A percentile compares a stretch with the other conserved stretches of the same genome.
Conservation (phyloP, 2,888 invertebrate species). For the Clusia tigrina region DNA sequence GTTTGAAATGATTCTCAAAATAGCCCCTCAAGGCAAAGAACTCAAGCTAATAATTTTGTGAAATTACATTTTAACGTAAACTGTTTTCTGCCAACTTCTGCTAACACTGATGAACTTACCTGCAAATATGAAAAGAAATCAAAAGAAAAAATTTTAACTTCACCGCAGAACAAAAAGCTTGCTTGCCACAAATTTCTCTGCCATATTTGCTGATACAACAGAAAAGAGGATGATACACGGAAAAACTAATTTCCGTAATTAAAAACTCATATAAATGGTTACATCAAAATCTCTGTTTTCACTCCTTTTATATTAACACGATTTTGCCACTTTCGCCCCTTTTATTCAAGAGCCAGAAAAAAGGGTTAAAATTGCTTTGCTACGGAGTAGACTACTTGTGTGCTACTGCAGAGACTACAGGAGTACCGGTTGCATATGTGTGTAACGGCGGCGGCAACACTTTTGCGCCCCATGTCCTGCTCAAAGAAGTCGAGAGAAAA, state of each 20-base stretch:
- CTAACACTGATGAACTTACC: too few relatives aligned
- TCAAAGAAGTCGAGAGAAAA: neutral
- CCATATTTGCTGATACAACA: conserved; percentile 1
- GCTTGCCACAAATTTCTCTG: too few relatives aligned
- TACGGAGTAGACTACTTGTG: neutral
- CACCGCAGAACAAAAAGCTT: too few relatives aligned
- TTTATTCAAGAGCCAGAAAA: neutral
- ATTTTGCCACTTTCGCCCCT: conserved; percentile 50
- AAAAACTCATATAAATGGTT: conserved; percentile 61
- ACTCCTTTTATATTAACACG: conserved; percentile 52
- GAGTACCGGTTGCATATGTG: neutral
- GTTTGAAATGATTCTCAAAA: too few relatives aligned
- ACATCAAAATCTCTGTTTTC: conserved; percentile 50
- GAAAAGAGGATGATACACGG: conserved; percentile 39
- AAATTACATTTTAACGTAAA: too few relatives aligned
- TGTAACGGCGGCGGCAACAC: neutral
- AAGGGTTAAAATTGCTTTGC: conserved; percentile 11
- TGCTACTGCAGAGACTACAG: neutral
- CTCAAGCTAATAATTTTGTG: too few relatives aligned
- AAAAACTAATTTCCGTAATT: conserved; percentile 64
- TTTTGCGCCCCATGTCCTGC: neutral
- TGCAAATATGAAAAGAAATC: too few relatives aligned
- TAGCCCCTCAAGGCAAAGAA: too few relatives aligned
- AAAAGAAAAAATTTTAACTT: too few relatives aligned
- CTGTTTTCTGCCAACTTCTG: too few relatives aligned